Base-by-base conservation (phyloP, 1,140 invertebrate species). In the Steinernema khuongi region DNA sequence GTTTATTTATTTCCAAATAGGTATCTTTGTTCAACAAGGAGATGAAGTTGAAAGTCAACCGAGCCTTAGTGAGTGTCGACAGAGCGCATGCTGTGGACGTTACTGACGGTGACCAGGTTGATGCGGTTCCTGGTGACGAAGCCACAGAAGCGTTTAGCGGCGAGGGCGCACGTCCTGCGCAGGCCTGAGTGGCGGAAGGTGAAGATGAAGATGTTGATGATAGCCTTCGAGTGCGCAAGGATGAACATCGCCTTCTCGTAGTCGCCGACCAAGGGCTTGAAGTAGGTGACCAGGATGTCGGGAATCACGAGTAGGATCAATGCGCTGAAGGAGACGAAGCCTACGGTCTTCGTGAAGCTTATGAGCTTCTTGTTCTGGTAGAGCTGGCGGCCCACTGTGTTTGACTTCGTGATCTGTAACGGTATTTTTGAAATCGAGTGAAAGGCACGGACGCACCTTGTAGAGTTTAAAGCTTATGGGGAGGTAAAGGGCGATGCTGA, bases 121-220 rank as follows among this genome's bases (percentile, higher is more conserved):
- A 60, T 22, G 11, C 50, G 50, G 4, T 60, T 60, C 26, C 50
- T 2, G 50, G 50, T 60, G 14, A 60, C 11, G 26, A 60, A 7
- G 14, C 50, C 50, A 22, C 14, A 17, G 11, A 26, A 4, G 7
- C 7, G 11, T 26, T 22, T 7, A 7, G 50, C 50, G 4, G 26
- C 26, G 50, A n/a, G 7, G 50, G 26, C 50, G 11, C 11, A 60
- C 11, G 50, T 60, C 22, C 19, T 60, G 11, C 50, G 50, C 14
- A 60, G 50, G 4, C 50, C 50, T 22, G 50, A 7, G 50, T 60
- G 50, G 7, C 50, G 50, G 11, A 60, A 26, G 22, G 50, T 60
- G 50, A 60, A 60, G 22, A 60, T 60, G 22, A 60, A 60, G 19
- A 60, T 60, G 50, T 60, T 60, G 50, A 60, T 22, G 50, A 60